Percentiles rank a stretch among this genome's conserved stretches.
phyloP scores from a whole-genome alignment of 2,797 vertebrate species.

The Muscicapa striata region DNA sequence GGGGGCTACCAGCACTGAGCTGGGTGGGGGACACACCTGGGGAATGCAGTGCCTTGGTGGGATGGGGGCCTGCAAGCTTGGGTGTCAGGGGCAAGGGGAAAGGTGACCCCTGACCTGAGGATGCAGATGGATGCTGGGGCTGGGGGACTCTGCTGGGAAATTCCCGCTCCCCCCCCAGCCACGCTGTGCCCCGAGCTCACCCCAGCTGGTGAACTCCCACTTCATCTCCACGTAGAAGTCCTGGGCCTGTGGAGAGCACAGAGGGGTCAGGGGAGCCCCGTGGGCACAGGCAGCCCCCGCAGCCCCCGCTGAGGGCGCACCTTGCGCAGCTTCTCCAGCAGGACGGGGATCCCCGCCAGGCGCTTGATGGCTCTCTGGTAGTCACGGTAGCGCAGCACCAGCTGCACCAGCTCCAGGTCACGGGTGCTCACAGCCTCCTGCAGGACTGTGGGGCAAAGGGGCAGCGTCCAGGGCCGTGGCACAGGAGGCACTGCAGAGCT shows the following conservation, averaged over 20 bases:
- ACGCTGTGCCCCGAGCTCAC: slow-evolving; percentile 74
- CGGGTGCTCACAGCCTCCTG: slow-evolving; percentile 96
- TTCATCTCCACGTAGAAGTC: slow-evolving; percentile 99
- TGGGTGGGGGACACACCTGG: neutral
- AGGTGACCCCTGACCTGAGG: neutral
- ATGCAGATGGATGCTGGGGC: neutral
- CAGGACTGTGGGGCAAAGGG: slow-evolving; percentile 78
- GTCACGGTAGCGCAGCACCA: slow-evolving; percentile 93
- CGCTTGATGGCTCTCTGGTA: slow-evolving; percentile 94
- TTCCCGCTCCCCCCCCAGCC: neutral
- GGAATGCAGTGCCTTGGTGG: fast-evolving
- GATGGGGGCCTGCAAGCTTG: neutral
- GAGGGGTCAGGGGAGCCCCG: neutral
- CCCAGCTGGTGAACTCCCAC: slow-evolving; percentile 99
- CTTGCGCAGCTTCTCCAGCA: slow-evolving; percentile 94
- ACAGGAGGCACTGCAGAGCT: neutral
- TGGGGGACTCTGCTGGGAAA: neutral
- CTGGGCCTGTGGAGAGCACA: slow-evolving; percentile 82
- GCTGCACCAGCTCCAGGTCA: slow-evolving; percentile 91
- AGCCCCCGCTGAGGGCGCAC: slow-evolving; percentile 59
- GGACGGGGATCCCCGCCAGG: slow-evolving; percentile 91
- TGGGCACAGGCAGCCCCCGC: fast-evolving
- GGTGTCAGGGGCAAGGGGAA: fast-evolving
- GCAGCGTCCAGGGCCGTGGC: neutral
- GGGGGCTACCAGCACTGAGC: neutral